Conservation (phyloP, 2,888 invertebrate genomes). For the Agelastica alni region DNA sequence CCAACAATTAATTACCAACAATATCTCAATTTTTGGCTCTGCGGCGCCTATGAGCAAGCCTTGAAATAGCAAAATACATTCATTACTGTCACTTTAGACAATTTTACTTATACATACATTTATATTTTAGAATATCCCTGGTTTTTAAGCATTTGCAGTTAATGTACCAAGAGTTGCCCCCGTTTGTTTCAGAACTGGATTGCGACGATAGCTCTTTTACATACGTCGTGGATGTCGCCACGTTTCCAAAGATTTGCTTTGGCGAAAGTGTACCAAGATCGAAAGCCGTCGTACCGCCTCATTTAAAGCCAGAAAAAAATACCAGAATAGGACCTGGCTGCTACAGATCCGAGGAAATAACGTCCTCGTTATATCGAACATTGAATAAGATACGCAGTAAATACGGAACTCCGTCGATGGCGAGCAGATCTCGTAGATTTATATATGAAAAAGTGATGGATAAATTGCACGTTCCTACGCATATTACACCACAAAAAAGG, state of each 20-base stretch:
- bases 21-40: no score
- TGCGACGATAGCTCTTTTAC: constrained; percentile 39
- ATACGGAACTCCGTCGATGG: constrained; percentile 46
- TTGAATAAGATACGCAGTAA: constrained; percentile 47
- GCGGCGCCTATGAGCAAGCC: no score
- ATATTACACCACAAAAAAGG: no score
- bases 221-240: constrained; percentile 48
- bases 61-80: no score
- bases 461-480: no score
- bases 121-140: no score
- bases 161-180: background rate
- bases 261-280: constrained; percentile 43
- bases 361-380: constrained; percentile 39
- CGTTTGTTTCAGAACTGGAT: constrained; percentile 4
- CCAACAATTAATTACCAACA: no score
- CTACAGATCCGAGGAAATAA: constrained; percentile 41
- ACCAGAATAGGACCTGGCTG: constrained; percentile 40
- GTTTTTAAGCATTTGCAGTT: no score
- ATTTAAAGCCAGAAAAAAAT: constrained; percentile 38
- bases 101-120: no score
- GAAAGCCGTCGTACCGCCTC: constrained; percentile 45
- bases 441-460: no score
- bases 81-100: no score
- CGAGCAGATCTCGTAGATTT: constrained; percentile 43
- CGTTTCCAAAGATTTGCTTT: constrained; percentile 47